Evolutionary conservation across 2,113 vertebrate species (phyloP), one percentile per base, ranked within the genome.

Genomic region (Genyomyrus donnyi): DNA sequence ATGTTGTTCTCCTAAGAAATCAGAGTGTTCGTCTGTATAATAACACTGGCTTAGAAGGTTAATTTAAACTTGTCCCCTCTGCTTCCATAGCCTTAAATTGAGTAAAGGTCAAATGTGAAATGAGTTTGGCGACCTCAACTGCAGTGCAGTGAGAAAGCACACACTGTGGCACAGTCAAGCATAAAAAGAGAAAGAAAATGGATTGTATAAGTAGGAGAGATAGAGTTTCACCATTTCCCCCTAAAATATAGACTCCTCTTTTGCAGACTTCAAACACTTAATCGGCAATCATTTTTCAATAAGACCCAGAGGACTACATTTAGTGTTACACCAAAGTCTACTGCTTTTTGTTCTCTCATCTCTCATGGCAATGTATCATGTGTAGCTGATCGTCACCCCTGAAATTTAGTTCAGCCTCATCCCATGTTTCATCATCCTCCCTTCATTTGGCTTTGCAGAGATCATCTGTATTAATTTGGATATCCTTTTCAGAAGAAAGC

Each of bases 201-300:
- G 95, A 94, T 95, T 94, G 95, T 94, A 95, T 96, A 95, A 96
- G 95, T 94, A 94, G 94, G 93, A 94, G 92, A 95, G 95, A 96
- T 96, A 95, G 94, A 95, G 94, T 96, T 96, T 96, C 95, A 95
- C 94, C 93, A 92, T 91, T 58, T 84, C 89, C 88, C 84, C 49
- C 52, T 93, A 92, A 94, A 94, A 94, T 92, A 93, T 92, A 93
- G 92, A 92, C 93, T 94, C 93, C 93, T 96, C 95, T 95, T 94
- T 95, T 93, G 94, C 92, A 94, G 95, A 96, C 95, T 96, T 96
- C 94, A 96, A 96, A 95, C 94, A 93, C 93, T 95, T 95, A 95
- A 96, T 95, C 95, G 94, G 92, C 95, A 96, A 96, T 96, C 95
- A 95, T 96, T 96, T 95, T 95, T 96, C 95, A 96, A 96, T 95